phyloP scores from a whole-genome alignment of 2,888 invertebrate genomes.

The Lasioglossum leucozonium region DNA sequence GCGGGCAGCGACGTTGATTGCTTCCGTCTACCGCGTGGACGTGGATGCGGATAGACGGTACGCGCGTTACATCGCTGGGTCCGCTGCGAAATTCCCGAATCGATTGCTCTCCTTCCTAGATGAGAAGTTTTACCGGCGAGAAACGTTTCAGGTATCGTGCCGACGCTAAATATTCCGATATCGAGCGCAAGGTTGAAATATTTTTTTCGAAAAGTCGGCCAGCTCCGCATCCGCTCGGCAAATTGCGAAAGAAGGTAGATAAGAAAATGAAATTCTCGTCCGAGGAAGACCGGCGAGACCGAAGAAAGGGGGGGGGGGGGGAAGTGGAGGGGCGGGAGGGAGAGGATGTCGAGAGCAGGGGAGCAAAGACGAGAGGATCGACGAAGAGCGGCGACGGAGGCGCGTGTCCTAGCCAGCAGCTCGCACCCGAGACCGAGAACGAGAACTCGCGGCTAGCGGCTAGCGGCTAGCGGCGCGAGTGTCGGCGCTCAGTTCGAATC shows the following conservation, averaged over 20 bases:
- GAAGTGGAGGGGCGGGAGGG: not conserved
- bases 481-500: constrained; percentile 68
- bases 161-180: not conserved
- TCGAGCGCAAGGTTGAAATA: not conserved
- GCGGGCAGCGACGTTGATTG: constrained; percentile 67
- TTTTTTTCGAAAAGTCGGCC: not conserved
- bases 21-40: constrained; percentile 63
- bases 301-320: not conserved
- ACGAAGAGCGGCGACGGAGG: constrained; percentile 6
- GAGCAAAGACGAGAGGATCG: not conserved
- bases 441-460: constrained; percentile 20
- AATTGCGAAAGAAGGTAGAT: not conserved
- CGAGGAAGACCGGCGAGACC: constrained; percentile 8
- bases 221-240: not conserved
- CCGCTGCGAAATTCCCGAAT: constrained; percentile 34
- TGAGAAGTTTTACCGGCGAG: not conserved
- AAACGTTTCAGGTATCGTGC: not conserved
- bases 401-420: constrained; percentile 11
- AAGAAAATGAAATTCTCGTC: constrained; percentile 25
- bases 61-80: constrained; percentile 32
- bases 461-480: constrained; percentile 44
- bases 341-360: no score
- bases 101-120: constrained; percentile 8
- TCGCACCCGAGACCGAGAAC: constrained; percentile 24
- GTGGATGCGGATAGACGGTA: constrained; percentile 49